phyloP scores from a whole-genome alignment of 2,113 vertebrate species.

The Arenaria interpres region DNA sequence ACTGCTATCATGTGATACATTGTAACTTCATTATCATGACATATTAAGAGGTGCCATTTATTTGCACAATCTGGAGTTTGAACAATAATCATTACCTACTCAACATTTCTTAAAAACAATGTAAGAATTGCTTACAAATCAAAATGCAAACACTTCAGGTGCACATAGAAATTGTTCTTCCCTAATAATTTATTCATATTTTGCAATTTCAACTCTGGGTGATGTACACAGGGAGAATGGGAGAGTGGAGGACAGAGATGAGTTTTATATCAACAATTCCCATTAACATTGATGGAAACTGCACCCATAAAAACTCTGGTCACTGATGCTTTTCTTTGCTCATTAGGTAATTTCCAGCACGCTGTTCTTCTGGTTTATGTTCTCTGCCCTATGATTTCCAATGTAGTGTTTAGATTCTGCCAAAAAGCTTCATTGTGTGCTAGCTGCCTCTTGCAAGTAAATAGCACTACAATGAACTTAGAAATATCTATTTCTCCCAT shows the following conservation, averaged over 20 bases:
- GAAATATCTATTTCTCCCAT: slow-evolving; percentile 5
- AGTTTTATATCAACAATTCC: slow-evolving; percentile 7
- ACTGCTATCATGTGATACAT: no score
- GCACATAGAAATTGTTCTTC: background rate
- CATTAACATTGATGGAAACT: slow-evolving; percentile 19
- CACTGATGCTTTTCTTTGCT: slow-evolving; percentile 36
- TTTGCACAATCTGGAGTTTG: background rate
- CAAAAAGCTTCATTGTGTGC: background rate
- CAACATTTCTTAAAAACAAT: background rate
- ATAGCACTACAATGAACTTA: slow-evolving; percentile 2
- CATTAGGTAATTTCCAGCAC: slow-evolving; percentile 41
- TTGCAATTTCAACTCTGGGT: background rate
- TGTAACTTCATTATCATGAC: background rate
- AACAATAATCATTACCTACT: background rate
- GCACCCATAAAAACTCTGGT: slow-evolving; percentile 30
- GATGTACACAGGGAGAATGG: background rate
- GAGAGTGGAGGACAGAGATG: background rate
- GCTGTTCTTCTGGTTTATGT: slow-evolving; percentile 28
- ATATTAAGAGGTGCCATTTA: background rate
- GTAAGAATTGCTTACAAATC: background rate
- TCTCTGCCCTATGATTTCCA: slow-evolving; percentile 41
- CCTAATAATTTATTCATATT: background rate
- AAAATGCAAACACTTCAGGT: background rate
- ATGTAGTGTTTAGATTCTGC: background rate
- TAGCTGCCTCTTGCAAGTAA: slow-evolving; percentile 35